Base-by-base conservation (phyloP, 2,888 invertebrate genomes). In the Colletes collaris region DNA sequence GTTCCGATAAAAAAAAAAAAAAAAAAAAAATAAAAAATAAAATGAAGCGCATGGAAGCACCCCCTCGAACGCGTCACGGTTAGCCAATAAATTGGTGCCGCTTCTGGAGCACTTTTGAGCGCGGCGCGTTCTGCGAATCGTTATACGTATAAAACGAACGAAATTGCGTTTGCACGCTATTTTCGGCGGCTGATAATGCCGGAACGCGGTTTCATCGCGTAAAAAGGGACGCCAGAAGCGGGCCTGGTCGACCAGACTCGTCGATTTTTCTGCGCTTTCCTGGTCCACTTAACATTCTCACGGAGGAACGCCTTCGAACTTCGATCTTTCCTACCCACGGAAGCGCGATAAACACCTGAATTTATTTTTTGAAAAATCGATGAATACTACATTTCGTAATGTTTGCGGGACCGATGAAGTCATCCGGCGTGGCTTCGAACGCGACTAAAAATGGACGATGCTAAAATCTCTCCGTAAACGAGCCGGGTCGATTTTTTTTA, bases 111-210 rank as follows among this genome's bases (percentile, higher is more conserved):
- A 73, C 76, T 73, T 76, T 67, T 58, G 58, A 73, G 59, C 56
- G 65, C 62, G 62, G 13, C 35, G 58, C 66, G 65, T 60, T 77
- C 59, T 60, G 16, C 37, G 63, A 60, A 66, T 83, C 70, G 75
- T 69, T 73, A 65, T 62, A 49, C 46, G 62, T 59, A 59, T 64
- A 52, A 75, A 71, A 70, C 75, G 81, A 63, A 58, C 72, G 69
- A 77, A 77, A 81, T 83, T 76, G 59, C 72, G 70, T 77, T 77
- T 81, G 73, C 64, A 16, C 68, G 72, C 64, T 79, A 79, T 84
- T 72, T 84, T 82, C 79, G 82, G 63, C 66, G 70, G 60, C 56
- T 69, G 76, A 80, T 85, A 85, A 85, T 79, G 59, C 83, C 56
- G 67, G 59, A 49, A 74, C 62, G 70, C 70, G 65, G 81, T 73